Conservation (phyloP, 2,888 invertebrate genomes). For the Acanthosepion esculentum region DNA sequence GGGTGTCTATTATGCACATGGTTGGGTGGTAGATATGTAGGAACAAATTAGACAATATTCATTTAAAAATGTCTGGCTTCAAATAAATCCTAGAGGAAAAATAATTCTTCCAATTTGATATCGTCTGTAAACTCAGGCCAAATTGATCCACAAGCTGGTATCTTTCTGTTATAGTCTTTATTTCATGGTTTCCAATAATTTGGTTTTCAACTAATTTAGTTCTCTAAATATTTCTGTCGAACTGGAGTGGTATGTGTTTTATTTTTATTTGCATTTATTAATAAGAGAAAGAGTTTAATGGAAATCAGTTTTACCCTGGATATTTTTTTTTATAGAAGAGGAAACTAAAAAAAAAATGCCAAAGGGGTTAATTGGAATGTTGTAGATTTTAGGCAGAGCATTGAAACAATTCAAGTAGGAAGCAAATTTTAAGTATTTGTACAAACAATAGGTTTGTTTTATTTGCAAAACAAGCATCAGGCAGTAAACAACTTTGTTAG, state of each 20-base stretch:
- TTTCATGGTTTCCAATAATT: background rate
- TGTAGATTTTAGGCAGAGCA: background rate
- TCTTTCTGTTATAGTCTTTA: background rate
- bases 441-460: conserved; percentile 40
- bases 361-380: background rate
- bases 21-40: too few species aligned
- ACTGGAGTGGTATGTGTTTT: background rate
- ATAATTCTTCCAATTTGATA: background rate
- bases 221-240: background rate
- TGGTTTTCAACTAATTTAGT: background rate
- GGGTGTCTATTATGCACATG: too few species aligned
- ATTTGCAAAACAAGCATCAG: background rate
- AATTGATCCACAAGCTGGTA: background rate
- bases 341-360: background rate
- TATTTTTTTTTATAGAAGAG: background rate
- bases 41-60: too few species aligned
- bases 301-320: background rate
- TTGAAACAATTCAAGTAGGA: background rate
- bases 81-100: too few species aligned
- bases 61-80: too few species aligned
- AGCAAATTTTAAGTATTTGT: background rate
- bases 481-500: background rate
- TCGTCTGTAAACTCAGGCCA: background rate
- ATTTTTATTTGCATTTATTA: background rate
- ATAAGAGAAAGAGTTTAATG: background rate